Evolutionary conservation across 2,888 invertebrate species (phyloP).

Genomic region (Falcaria lacertinaria): DNA sequence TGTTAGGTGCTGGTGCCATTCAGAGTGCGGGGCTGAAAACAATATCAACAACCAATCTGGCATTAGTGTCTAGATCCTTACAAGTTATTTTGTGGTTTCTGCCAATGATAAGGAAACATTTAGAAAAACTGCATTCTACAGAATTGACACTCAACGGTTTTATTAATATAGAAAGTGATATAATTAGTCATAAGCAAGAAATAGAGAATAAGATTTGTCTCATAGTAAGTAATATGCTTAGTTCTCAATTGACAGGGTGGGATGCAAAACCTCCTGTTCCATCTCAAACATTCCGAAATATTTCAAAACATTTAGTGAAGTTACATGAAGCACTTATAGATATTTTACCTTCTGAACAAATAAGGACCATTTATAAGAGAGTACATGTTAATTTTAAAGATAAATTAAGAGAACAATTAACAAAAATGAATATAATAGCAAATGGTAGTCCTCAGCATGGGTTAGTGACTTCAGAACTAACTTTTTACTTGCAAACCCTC

Average conservation of each 20-base stretch:
- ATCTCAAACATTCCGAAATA: constrained; percentile 92
- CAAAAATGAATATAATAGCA: constrained; percentile 92
- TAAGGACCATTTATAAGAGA: constrained; percentile 86
- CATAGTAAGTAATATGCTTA: constrained; percentile 92
- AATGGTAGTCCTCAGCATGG: constrained; percentile 99
- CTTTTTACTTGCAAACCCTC: constrained; percentile 93
- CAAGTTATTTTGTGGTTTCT: constrained; percentile 90
- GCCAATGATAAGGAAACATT: constrained; percentile 85
- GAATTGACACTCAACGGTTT: constrained; percentile 76
- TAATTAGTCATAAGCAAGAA: constrained; percentile 93
- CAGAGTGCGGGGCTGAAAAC: constrained; percentile 96
- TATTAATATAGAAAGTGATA: constrained; percentile 87
- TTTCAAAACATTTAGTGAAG: constrained; percentile 93
- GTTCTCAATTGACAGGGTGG: constrained; percentile 91
- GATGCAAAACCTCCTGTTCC: constrained; percentile 97
- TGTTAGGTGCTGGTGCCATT: constrained; percentile 97
- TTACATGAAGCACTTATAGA: constrained; percentile 94
- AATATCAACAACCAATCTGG: constrained; percentile 96
- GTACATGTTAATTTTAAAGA: constrained; percentile 93
- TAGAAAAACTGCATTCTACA: constrained; percentile 80
- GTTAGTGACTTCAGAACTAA: constrained; percentile 94
- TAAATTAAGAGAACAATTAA: constrained; percentile 89
- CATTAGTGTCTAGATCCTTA: constrained; percentile 89
- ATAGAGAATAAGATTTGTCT: constrained; percentile 94
- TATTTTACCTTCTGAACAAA: constrained; percentile 89